Evolutionary conservation across 2,888 invertebrate genomes (phyloP), one percentile per base, ranked within the genome.

Genomic region (Bellardia bayeri): DNA sequence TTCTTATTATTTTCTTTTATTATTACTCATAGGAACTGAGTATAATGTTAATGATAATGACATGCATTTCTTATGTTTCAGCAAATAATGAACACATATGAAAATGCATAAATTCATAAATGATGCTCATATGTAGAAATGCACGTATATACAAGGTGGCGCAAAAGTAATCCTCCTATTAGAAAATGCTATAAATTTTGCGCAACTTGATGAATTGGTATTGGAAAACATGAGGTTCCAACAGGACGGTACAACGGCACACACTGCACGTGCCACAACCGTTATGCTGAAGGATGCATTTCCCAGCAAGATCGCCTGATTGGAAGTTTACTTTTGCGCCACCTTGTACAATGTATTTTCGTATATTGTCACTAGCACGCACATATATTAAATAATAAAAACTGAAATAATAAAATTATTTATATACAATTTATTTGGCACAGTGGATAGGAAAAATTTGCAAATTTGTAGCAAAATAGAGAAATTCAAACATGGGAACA

Each of bases 51-150:
- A 81, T 76, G 75, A 66, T 76, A 72, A 86, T 78, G 78, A 86
- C 69, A 82, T 86, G 79, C 51, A 83, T 58, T 86, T n/a, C 63
- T 82, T 84, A 63, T 84, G 82, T 69, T 68, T 78, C 49, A 69
- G 45, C 45, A 37, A 5, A 76, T 80, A 83, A 86, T 80, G 80
- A 82, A 58, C 79, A 82, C 56, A 74, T n/a, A 76, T 83, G 45
- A 80, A 83, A 86, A 76, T 83, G 80, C 71, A 76, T 71, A 80
- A 54, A 80, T 83, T 69, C 75, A 80, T 76, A 80, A 75, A 76
- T 64, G 79, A 80, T 69, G 69, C 69, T 63, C 69, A 49, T 80
- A n/a, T 49, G 51, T n/a, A 76, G 51, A 61, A 40, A 5, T 14
- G 16, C 23, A 9, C n/a, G 40, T 40, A 54, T 54, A 3, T 30